Percentiles rank a stretch among this genome's conserved stretches.
Evolutionary conservation across 1,140 invertebrate genomes (phyloP).

Genomic region (Scaptodrosophila lebanonensis): DNA sequence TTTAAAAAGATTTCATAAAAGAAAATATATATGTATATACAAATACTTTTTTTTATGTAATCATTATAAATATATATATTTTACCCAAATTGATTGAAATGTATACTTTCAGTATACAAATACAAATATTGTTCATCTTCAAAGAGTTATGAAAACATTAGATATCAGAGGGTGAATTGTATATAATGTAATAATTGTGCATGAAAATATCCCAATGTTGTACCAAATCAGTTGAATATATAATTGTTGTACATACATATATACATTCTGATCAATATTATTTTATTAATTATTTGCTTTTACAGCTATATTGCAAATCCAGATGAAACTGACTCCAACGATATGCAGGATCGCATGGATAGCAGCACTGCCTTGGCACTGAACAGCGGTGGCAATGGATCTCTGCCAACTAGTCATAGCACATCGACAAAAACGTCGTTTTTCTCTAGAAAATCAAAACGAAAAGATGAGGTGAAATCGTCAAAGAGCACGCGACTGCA

Average conservation of each 20-base stretch:
- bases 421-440: slow-evolving; percentile 69
- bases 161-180: no score
- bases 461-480: slow-evolving; percentile 75
- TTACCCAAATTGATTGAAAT: no score
- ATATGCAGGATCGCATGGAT: slow-evolving; percentile 39
- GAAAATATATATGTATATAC: neutral
- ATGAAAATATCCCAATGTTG: no score
- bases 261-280: neutral
- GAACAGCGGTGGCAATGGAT: slow-evolving; percentile 36
- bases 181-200: no score
- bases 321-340: slow-evolving; percentile 54
- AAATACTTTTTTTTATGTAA: neutral
- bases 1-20: neutral
- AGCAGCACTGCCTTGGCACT: slow-evolving; percentile 21
- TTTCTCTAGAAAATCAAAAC: slow-evolving; percentile 71
- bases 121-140: no score
- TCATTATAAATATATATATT: no score
- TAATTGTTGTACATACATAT: no score
- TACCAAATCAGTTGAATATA: no score
- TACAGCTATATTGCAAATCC: slow-evolving; percentile 61
- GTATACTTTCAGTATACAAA: no score
- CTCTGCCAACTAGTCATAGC: slow-evolving; percentile 50
- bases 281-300: neutral
- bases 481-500: slow-evolving; percentile 63
- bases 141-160: no score